phyloP scores from a whole-genome alignment of 2,113 vertebrate genomes.

The Pachyramphus minor region DNA sequence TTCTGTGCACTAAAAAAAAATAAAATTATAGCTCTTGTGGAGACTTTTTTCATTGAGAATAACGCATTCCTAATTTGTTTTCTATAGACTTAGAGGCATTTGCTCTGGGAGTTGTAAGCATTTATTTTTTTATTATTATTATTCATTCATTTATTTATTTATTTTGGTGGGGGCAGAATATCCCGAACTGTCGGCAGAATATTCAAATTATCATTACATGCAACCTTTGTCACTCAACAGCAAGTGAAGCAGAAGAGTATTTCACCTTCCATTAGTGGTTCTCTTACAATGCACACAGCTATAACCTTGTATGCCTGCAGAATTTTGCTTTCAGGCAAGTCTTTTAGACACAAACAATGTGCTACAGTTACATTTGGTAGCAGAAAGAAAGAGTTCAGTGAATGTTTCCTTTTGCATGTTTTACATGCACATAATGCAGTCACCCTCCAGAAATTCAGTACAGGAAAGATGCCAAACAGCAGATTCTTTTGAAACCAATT shows the following conservation, averaged over 20 bases:
- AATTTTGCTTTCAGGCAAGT: not conserved
- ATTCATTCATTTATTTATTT: constrained; percentile 30
- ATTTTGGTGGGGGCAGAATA: not conserved
- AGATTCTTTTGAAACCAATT: constrained; percentile 35
- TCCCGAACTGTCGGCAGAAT: not conserved
- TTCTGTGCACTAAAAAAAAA: constrained; percentile 72
- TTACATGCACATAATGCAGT: not conserved
- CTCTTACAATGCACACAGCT: not conserved
- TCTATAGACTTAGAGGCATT: constrained; percentile 67
- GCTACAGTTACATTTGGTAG: not conserved
- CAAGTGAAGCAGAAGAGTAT: not conserved
- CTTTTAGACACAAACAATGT: not conserved
- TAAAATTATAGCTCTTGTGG: constrained; percentile 67
- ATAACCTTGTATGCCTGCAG: accelerated
- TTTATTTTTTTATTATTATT: not conserved
- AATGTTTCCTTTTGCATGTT: constrained; percentile 1
- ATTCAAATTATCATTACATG: not conserved
- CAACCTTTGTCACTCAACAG: not conserved
- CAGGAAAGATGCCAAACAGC: constrained; percentile 37
- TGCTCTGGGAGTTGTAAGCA: not conserved
- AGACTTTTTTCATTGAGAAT: constrained; percentile 67
- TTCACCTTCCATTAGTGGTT: not conserved
- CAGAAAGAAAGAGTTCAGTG: not conserved
- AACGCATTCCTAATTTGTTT: constrained; percentile 71
- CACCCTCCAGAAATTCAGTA: constrained; percentile 19